Evolutionary conservation across 2,888 invertebrate genomes (phyloP).

Genomic region (Plagodis pulveraria): DNA sequence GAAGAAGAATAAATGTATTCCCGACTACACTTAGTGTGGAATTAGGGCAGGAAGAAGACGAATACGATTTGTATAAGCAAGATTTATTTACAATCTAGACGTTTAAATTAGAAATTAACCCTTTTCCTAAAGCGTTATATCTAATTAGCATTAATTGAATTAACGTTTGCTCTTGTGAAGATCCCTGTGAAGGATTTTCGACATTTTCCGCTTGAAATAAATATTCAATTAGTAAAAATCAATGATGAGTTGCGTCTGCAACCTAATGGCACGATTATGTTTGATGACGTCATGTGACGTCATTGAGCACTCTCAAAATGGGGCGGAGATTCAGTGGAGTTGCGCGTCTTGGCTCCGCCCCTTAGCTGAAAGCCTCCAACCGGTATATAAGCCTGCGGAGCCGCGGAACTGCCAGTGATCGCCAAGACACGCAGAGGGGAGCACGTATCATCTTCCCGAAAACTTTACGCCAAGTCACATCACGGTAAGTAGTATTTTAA

Average conservation of each 20-base stretch:
- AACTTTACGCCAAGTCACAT: conserved; percentile 69
- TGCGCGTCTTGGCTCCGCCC: conserved; percentile 64
- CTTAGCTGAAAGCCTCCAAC: conserved; percentile 45
- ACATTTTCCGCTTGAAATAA: conserved; percentile 14
- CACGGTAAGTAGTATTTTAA: conserved; percentile 63
- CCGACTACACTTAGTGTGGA: too few relatives aligned
- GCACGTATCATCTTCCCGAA: conserved; percentile 42
- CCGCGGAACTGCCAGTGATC: conserved; percentile 51
- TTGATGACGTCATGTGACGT: conserved; percentile 56
- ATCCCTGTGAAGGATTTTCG: conserved; percentile 5
- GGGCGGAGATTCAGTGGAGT: conserved; percentile 59
- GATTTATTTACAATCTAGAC: conserved; percentile 3
- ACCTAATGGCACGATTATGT: not conserved
- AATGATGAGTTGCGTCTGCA: not conserved
- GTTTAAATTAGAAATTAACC: conserved; percentile 7
- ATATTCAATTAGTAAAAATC: conserved; percentile 3
- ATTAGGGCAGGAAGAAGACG: too few relatives aligned
- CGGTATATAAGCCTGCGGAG: conserved; percentile 65
- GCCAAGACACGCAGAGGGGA: conserved; percentile 39
- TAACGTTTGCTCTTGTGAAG: conserved; percentile 6
- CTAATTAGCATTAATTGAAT: conserved; percentile 12
- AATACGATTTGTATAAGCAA: too few relatives aligned
- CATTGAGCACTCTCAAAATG: conserved; percentile 61
- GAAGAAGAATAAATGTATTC: too few relatives aligned
- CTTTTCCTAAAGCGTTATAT: conserved; percentile 2